A percentile compares a stretch with the other conserved stretches of the same genome.
Evolutionary conservation across 2,113 vertebrate species (phyloP).

Genomic region (Herpailurus yagouaroundi): DNA sequence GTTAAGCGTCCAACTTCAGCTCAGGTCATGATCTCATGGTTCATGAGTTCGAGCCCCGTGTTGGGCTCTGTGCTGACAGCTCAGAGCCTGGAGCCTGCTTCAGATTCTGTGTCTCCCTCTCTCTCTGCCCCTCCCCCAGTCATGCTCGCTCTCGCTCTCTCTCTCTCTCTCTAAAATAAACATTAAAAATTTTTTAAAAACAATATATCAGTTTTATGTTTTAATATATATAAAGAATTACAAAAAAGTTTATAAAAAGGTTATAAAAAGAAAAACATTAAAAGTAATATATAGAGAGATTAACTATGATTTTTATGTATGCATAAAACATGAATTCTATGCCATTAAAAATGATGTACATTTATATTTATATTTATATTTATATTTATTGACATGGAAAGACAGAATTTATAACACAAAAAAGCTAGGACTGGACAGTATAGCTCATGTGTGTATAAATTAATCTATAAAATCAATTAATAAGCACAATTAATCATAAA

Average conservation of each 20-base stretch:
- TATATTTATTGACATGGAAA: background rate
- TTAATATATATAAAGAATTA: slow-evolving; percentile 12
- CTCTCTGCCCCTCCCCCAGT: too few species aligned
- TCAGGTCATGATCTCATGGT: too few species aligned
- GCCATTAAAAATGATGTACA: slow-evolving; percentile 8
- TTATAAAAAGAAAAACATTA: background rate
- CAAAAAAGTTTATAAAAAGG: background rate
- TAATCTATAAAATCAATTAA: slow-evolving; percentile 26
- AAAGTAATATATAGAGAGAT: background rate
- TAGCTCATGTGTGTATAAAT: background rate
- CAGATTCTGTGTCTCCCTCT: too few species aligned
- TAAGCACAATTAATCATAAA: slow-evolving; percentile 45
- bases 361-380: background rate
- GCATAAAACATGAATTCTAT: slow-evolving; percentile 31
- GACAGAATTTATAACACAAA: slow-evolving; percentile 32
- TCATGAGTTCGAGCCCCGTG: too few species aligned
- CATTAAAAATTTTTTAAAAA: background rate
- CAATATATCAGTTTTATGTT: background rate
- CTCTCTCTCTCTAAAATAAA: too few species aligned
- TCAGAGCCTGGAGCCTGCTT: too few species aligned
- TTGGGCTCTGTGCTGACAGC: too few species aligned
- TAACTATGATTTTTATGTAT: background rate
- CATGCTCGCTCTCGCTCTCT: too few species aligned
- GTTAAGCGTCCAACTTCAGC: too few species aligned
- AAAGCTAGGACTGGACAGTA: background rate